Base-by-base conservation (phyloP, 2,888 invertebrate species). In the Crepidodera aurea region DNA sequence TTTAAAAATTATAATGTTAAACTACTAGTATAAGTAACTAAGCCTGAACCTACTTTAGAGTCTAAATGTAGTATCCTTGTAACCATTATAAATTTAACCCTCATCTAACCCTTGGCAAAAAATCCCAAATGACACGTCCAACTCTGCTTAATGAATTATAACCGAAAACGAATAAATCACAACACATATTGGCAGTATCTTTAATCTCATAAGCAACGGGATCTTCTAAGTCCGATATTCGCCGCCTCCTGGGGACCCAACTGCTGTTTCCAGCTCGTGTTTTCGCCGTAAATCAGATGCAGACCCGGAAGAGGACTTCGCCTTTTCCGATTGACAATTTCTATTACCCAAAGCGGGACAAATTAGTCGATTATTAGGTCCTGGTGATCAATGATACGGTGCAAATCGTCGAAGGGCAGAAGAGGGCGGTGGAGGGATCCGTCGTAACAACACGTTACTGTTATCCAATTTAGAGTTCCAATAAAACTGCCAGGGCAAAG, bases 401-500 rank as follows among this genome's bases (percentile, higher is more conserved):
- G 79, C 76, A 77, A 79, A 79, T 79, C 78, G 77, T 50, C 48
- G 48, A 50, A 57, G 42, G 53, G 22, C 37, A n/a, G 34, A 62
- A 67, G 55, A 62, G 56, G 63, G 54, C 48, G 44, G 27, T 46
- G 64, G 67, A 60, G 56, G 58, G 51, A 51, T 50, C 46, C 65
- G 66, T 69, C 69, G 67, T 16, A 72, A 69, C 77, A 76, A 78
- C 77, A 76, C 78, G 76, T 77, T 74, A 77, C 75, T 77, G 77
- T 78, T 75, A 78, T 79, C 79, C 81, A 81, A 81, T 81, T 81
- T 81, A 79, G 80, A 78, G 79, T 78, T 77, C 80, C 81, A 82
- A 82, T 81, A 81, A 81, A 81, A 81, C 81, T 81, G 81, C 81
- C 81, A 81, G 76, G 72, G 77, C 76, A 81, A 81, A 81, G 80